These are phyloP conservation scores for Tragelaphus buxtoni DNA, from an alignment of 2,113 vertebrate genomes.

Conservation along the genomic window DNA sequence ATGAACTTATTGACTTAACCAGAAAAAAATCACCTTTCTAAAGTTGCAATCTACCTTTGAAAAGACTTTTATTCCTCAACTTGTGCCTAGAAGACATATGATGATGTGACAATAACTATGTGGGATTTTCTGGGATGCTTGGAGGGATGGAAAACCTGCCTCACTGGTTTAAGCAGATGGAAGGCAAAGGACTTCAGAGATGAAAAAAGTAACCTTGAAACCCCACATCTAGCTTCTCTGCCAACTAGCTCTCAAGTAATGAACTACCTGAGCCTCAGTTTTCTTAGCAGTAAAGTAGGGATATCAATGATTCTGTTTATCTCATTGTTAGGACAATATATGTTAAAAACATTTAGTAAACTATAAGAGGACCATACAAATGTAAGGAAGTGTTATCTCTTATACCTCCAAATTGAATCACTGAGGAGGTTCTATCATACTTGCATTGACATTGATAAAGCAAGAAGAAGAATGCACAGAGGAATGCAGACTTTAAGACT, in stretches of 20 bases:
- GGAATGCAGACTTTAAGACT: background rate
- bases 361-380: background rate
- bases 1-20: background rate
- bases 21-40: slow-evolving; percentile 25
- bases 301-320: background rate
- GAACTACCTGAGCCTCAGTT: background rate
- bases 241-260: background rate
- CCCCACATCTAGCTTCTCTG: background rate
- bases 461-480: background rate
- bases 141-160: background rate
- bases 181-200: background rate
- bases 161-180: background rate
- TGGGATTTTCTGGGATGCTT: background rate
- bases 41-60: background rate
- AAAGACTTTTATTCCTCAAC: background rate
- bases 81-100: background rate
- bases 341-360: background rate
- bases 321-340: background rate
- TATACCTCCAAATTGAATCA: background rate
- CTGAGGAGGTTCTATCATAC: background rate
- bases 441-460: background rate
- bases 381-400: background rate
- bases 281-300: background rate
- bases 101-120: background rate
- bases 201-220: background rate